These are phyloP conservation scores for Papilio polytes DNA, from an alignment of 1,140 invertebrate genomes.

Conservation along the genomic window DNA sequence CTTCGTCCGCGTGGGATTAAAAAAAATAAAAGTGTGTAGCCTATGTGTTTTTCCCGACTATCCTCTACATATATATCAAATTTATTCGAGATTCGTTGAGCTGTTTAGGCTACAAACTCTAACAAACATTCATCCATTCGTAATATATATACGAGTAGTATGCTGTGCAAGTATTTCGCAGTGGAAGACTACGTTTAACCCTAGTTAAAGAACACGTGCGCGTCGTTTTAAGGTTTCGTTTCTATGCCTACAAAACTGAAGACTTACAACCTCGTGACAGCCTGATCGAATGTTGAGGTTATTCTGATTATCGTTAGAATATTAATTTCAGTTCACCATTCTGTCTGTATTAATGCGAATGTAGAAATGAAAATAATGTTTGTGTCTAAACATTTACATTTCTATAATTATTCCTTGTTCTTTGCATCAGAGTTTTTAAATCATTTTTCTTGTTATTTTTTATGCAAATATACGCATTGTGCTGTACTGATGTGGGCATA, in stretches of 20 bases:
- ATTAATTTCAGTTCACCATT: too few species aligned
- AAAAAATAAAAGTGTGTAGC: too few species aligned
- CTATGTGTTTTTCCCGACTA: too few species aligned
- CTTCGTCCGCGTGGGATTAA: too few species aligned
- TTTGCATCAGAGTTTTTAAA: background rate
- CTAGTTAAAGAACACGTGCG: background rate
- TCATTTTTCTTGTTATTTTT: too few species aligned
- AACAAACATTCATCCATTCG: too few species aligned
- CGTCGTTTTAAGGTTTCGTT: slow-evolving; percentile 7
- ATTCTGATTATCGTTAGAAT: background rate
- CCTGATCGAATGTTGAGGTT: background rate
- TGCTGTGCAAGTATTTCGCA: too few species aligned
- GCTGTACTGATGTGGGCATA: background rate
- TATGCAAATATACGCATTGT: too few species aligned
- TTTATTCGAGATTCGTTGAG: too few species aligned
- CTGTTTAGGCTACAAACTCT: too few species aligned
- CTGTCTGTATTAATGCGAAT: background rate
- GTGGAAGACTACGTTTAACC: background rate
- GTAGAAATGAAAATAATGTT: background rate
- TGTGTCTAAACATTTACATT: background rate
- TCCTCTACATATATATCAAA: too few species aligned
- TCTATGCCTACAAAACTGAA: background rate
- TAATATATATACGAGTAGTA: too few species aligned
- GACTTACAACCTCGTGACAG: background rate
- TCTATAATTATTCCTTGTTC: background rate